These are phyloP conservation scores for Procambarus clarkii DNA, from an alignment of 1,140 invertebrate genomes.

Conservation along the genomic window DNA sequence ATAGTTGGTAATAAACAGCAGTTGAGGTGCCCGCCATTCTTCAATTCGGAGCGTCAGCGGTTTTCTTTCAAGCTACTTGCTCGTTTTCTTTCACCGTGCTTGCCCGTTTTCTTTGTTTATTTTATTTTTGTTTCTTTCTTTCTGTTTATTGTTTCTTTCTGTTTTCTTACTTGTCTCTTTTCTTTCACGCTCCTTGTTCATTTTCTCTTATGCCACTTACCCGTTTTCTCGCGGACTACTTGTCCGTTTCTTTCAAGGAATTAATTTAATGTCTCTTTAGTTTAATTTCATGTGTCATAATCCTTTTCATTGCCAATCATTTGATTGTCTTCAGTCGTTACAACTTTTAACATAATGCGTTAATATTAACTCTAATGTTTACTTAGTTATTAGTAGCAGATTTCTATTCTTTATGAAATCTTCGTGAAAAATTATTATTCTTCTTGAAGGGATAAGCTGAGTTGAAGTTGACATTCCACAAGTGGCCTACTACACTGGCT, in stretches of 20 bases:
- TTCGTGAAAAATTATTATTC: too few relatives aligned
- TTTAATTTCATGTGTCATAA: neutral
- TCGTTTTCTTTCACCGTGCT: too few relatives aligned
- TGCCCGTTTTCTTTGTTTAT: neutral
- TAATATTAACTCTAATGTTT: neutral
- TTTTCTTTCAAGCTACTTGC: neutral
- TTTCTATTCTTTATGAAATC: too few relatives aligned
- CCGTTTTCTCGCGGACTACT: neutral
- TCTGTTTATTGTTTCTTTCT: too few relatives aligned
- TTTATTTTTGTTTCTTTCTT: too few relatives aligned
- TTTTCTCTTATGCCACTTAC: neutral
- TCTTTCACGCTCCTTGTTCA: neutral
- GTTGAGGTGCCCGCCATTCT: neutral
- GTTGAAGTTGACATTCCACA: too few relatives aligned
- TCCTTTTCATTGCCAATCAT: neutral
- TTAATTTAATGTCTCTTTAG: too few relatives aligned
- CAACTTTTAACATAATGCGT: neutral
- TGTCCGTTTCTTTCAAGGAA: too few relatives aligned
- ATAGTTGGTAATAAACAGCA: neutral
- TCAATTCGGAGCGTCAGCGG: neutral
- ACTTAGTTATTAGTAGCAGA: neutral
- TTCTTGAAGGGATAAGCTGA: too few relatives aligned
- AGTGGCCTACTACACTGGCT: too few relatives aligned
- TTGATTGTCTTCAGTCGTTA: neutral
- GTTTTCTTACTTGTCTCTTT: too few relatives aligned